Evolutionary conservation across 2,797 vertebrate species (phyloP), one percentile per base, ranked within the genome.

Genomic region (Huso huso): DNA sequence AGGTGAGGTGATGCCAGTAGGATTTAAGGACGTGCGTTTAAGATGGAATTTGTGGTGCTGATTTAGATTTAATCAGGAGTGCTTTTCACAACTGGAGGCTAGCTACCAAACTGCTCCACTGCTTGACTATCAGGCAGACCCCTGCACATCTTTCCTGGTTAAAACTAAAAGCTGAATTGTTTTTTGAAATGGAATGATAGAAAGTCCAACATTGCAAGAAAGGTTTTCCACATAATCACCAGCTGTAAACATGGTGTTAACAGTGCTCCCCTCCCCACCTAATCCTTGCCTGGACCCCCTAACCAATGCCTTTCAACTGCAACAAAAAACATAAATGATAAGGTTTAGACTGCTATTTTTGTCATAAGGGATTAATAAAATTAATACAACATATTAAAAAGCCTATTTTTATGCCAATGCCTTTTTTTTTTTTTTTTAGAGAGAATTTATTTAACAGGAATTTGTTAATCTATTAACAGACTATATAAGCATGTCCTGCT

Each of bases 401-500:
- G 74, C 81, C 82, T 88, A 86, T 89, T 90, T 88, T 86, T 87
- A 83, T 87, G 88, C 85, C 81, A 80, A 82, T 75, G 84, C 79
- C 61, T 62, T 84, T 90, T 37, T 37, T 37, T 23, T 37, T 23
- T 37, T 37, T 37, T 37, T 90, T 84, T 88, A 89, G 81, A 79
- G 74, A 23, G 49, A 52, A 82, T 88, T 88, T 87, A 84, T 62
- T 83, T 84, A 87, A 86, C 75, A 83, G 69, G 78, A 81, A 85
- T 72, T 78, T 49, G 11, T 51, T 18, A n/a, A 61, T 37, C 37
- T 61, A 23, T 8, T 23, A 13, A 23, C 59, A 61, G 6, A 62
- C 2, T 51, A 64, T n/a, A 10, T 37, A 13, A 50, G n/a, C 63
- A 51, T 12, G 23, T 13, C 6, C 49, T 52, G 49, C 63, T 7